A percentile compares a stretch with the other conserved stretches of the same genome.
Conservation (phyloP, 2,888 invertebrate genomes). For the Caenorhabditis sp. region DNA sequence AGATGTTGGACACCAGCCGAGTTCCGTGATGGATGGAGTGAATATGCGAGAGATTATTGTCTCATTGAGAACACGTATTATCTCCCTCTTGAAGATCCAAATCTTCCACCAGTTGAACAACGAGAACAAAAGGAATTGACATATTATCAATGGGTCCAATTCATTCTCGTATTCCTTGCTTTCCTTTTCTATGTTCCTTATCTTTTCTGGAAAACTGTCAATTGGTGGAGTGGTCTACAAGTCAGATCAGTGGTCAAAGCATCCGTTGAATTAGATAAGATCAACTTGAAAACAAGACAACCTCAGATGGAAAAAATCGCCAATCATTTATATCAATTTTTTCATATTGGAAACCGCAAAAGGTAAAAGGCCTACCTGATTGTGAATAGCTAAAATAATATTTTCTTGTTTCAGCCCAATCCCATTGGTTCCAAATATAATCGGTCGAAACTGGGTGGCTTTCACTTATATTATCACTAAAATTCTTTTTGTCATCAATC, state of each 20-base stretch:
- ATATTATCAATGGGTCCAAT: slow-evolving; percentile 71
- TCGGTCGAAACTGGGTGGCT: slow-evolving; percentile 36
- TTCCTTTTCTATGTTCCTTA: slow-evolving; percentile 68
- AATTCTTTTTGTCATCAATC: slow-evolving; percentile 64
- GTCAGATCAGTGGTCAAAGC: slow-evolving; percentile 37
- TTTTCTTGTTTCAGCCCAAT: slow-evolving; percentile 12
- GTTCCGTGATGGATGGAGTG: slow-evolving; percentile 72
- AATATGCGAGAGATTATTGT: slow-evolving; percentile 74
- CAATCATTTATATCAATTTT: slow-evolving; percentile 25
- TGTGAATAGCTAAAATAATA: no score
- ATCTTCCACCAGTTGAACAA: slow-evolving; percentile 41
- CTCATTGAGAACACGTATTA: slow-evolving; percentile 74
- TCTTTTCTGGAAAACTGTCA: slow-evolving; percentile 68
- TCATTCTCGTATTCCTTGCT: slow-evolving; percentile 68
- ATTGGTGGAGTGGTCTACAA: slow-evolving; percentile 62
- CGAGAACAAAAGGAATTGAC: slow-evolving; percentile 57
- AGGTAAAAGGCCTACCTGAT: slow-evolving; percentile 14
- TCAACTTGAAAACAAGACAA: slow-evolving; percentile 11
- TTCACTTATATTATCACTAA: slow-evolving; percentile 67
- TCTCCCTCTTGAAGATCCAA: slow-evolving; percentile 56
- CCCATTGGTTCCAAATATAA: slow-evolving; percentile 29
- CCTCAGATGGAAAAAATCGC: slow-evolving; percentile 41
- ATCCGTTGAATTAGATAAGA: slow-evolving; percentile 25
- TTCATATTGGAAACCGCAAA: not conserved
- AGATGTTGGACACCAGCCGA: slow-evolving; percentile 69